Base-by-base conservation (phyloP, 2,797 vertebrate species). In the Ciconia nigra region DNA sequence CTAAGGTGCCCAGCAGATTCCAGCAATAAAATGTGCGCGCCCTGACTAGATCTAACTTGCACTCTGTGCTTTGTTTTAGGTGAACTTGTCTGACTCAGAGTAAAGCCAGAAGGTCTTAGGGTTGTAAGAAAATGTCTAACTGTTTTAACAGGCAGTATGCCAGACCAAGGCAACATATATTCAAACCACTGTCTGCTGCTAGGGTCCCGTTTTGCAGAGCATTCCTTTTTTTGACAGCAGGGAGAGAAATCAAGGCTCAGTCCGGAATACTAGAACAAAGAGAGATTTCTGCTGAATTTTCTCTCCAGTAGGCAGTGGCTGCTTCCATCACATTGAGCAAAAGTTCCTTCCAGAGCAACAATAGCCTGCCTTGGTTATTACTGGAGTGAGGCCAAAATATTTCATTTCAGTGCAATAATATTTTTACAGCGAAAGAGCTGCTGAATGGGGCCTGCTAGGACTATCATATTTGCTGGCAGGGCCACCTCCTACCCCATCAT, bases 111-210 rank as follows among this genome's bases (percentile, higher is more conserved):
- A 93, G 13, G 58, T 84, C 86, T 93, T 58, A 69, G 0, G 46
- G 72, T 70, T 76, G 33, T 86, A 90, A 49, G 80, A 92, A 94
- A 65, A 87, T 11, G 33, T 86, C 11, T 59, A 69, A 46, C 19
- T 93, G 59, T 96, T 97, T 93, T 62, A 90, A n/a, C 7, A 90
- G 93, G 86, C 92, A 37, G 5, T 41, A 28, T 70, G 86, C 93
- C 95, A 90, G 76, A 61, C 66, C 55, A 66, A 70, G 52, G 81
- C 89, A 92, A n/a, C 62, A 11, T 70, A 37, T 51, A 85, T 78
- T 83, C 77, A 81, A 74, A 65, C 51, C 70, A 47, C 88, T 90
- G 93, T 90, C 94, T 91, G 73, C 76, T 84, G 31, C 73, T 83
- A 31, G 79, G 78, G 24, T 79, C 70, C 35, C 3, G 2, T 70